Base-by-base conservation (phyloP, 1,140 invertebrate genomes). In the Reticulitermes speratus region DNA sequence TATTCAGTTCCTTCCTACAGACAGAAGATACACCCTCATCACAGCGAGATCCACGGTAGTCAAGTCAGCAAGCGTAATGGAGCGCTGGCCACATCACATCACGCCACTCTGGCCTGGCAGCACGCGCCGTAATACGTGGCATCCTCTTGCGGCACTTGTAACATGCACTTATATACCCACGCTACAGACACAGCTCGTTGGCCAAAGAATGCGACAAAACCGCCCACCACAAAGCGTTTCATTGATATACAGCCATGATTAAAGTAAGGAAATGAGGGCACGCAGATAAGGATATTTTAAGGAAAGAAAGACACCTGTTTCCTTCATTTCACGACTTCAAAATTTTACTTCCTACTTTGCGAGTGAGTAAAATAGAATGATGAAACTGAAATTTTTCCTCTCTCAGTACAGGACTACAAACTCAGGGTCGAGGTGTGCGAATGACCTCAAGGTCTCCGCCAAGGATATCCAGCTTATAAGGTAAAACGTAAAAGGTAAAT, bases 121-220 rank as follows among this genome's bases (percentile, higher is more conserved):
- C 65, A 75, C 65, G 65, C 2, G 3, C 65, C 65, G 25, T 75
- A 75, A 75, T 75, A 6, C n/a, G 65, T 30, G 5, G 65, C 65
- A 75, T 75, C 65, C 65, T 75, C 25, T 75, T 30, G 25, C 9
- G 65, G 16, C n/a, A 30, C 65, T n/a, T 75, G 65, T 30, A 75
- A 75, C n/a, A 30, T 75, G 25, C n/a, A 75, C 65, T 75, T 75
- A 75, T 75, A 75, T 75, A 75, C 65, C 65, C 65, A 75, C 65
- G 25, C 65, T 19, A 75, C 65, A 75, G 65, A 30, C 25, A 30
- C 25, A 30, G 65, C 25, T 30, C n/a, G 65, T 30, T 75, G 65
- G 25, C 65, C 25, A 75, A 75, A 30, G 65, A 75, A 75, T 75
- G 65, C 65, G 65, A 75, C 65, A 30, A 75, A 75, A 30, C 7